Base-by-base conservation (phyloP, 2,888 invertebrate genomes). In the Lasioglossum oenotherae region DNA sequence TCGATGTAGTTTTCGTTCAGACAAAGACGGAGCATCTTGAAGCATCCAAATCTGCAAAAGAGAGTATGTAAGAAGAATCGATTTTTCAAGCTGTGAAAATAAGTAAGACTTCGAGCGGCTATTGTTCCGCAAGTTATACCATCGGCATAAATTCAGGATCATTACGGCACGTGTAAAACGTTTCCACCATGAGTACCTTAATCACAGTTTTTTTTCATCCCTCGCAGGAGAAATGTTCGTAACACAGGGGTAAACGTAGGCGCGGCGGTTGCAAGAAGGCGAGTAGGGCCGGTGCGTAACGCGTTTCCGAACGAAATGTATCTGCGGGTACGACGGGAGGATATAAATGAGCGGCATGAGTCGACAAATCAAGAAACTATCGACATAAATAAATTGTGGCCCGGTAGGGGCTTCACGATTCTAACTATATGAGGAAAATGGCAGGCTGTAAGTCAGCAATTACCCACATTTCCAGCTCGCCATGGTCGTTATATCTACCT, bases 321-420 rank as follows among this genome's bases (percentile, higher is more conserved):
- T 86, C 79, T 93, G 91, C 92, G 92, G 92, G 92, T 89, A 92
- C 91, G 91, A 88, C 91, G 91, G 91, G 93, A 92, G 92, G 93
- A 94, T 94, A 95, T 95, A 94, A 94, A 95, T 95, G 95, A 94
- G 94, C 92, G 91, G 91, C 92, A 91, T 91, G 91, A 94, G 94
- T 94, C 95, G 94, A 95, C 95, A 95, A 95, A 95, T 95, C 95
- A 95, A 95, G 95, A 95, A 95, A 95, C 94, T 95, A 95, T 95
- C 95, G 95, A 95, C 95, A 95, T 95, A 95, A 95, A 95, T 95
- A 95, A 94, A 95, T 95, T 95, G 94, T 93, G 93, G 94, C 93
- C 88, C 94, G 91, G 92, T 87, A 90, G 94, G 94, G 92, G 92
- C 93, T 93, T 92, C 89, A 84, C 87, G 89, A 88, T 88, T 87